Evolutionary conservation across 2,797 vertebrate species (phyloP), one percentile per base, ranked within the genome.

Genomic region (Paramormyrops hopkinsi): DNA sequence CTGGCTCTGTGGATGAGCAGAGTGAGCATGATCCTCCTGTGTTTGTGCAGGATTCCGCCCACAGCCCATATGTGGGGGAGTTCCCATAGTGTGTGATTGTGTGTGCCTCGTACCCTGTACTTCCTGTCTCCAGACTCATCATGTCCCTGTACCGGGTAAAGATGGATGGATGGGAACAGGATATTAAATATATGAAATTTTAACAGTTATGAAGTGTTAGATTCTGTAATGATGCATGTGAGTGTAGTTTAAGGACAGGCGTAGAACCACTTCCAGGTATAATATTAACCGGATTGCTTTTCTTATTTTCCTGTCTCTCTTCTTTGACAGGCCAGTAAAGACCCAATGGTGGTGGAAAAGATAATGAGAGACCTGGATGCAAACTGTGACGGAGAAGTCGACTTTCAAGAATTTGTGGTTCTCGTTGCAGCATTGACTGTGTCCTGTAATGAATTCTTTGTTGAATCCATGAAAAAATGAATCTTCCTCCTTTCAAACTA

Each of bases 371-470:
- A 97, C 86, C 93, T 99, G 92, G 98, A 99, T 48, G 97, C 97
- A 76, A 97, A 99, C 0, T 91, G 94, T 0, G 98, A 99, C 0
- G 97, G 98, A 0, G 94, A 99, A 79, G 97, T 99, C 91, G 97
- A 99, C 92, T 99, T 99, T 93, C 96, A 98, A 93, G 98, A 99
- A 92, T 99, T 97, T 17, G 96, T 99, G n/a, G 92, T 97, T 46
- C 93, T 99, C 92, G 97, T 99, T 37, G 96, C 96, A 0, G 95
- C 96, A 0, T 94, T 99, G 91, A 98, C 97, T 0, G 95, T 99
- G 90, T 96, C 97, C 89, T 98, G 97, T 92, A 98, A 99, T 91
- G 95, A 95, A 0, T 98, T 98, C 95, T 98, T 99, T 92, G 93
- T 95, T 90, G 95, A 97, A 91, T 37, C 2, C 85, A 82, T 92